A percentile compares a stretch with the other conserved stretches of the same genome.
These are phyloP conservation scores for Dicyrtomina minuta DNA, from an alignment of 2,888 invertebrate genomes.

Conservation along the genomic window DNA sequence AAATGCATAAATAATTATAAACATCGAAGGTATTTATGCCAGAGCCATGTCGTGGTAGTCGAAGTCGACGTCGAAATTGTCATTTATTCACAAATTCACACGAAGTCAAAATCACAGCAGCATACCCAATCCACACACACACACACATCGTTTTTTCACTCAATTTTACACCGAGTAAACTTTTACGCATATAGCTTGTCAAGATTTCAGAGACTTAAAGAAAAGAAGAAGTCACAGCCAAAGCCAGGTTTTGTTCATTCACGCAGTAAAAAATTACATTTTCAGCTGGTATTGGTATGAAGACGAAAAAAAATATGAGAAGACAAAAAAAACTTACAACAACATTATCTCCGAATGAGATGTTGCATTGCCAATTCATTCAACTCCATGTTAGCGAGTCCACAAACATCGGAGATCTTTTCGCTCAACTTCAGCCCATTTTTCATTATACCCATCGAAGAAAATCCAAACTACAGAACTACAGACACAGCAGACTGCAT, in stretches of 20 bases:
- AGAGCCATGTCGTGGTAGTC: no score
- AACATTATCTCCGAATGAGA: constrained; percentile 10
- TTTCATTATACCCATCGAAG: neutral
- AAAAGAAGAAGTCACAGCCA: no score
- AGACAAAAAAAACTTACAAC: constrained; percentile 3
- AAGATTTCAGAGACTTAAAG: neutral
- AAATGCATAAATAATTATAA: no score
- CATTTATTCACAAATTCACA: no score
- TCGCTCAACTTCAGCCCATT: constrained; percentile 4
- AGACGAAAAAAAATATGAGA: no score
- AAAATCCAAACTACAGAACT: no score
- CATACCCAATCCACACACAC: no score
- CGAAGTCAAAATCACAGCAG: no score
- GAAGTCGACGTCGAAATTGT: no score
- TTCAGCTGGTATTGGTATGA: neutral
- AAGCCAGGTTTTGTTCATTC: neutral
- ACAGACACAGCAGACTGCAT: no score
- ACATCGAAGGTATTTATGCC: no score
- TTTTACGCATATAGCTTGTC: constrained; percentile 9
- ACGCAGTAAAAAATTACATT: neutral
- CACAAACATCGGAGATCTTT: neutral
- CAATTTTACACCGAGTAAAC: neutral
- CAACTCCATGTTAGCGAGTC: neutral
- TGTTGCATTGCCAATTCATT: neutral
- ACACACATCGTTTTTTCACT: no score